Conservation (phyloP, 2,888 invertebrate genomes). For the Cephus rjabovi region DNA sequence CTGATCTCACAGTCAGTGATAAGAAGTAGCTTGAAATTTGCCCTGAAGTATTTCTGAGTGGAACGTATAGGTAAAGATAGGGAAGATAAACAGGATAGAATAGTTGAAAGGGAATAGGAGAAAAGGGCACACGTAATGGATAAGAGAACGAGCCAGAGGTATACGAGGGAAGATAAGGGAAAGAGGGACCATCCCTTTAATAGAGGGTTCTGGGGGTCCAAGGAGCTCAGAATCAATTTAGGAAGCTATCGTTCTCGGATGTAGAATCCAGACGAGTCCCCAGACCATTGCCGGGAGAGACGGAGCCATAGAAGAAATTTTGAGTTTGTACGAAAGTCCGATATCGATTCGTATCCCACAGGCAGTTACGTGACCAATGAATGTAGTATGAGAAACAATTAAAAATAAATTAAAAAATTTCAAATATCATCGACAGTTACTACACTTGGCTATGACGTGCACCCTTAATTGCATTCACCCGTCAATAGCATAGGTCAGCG, state of each 20-base stretch:
- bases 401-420: background rate
- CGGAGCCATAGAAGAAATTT: background rate
- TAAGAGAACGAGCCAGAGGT: slow-evolving; percentile 44
- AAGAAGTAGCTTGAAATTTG: background rate
- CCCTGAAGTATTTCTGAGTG: background rate
- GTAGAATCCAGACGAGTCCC: background rate
- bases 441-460: background rate
- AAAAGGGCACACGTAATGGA: slow-evolving; percentile 39
- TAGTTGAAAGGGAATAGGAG: slow-evolving; percentile 17
- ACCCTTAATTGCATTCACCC: background rate
- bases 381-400: too few species aligned
- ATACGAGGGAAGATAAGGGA: slow-evolving; percentile 52
- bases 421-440: background rate
- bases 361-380: background rate
- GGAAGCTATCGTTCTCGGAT: slow-evolving; percentile 35
- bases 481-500: background rate
- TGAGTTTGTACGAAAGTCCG: background rate
- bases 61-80: slow-evolving; percentile 19
- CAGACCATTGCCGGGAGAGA: background rate
- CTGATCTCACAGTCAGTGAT: background rate
- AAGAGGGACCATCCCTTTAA: slow-evolving; percentile 24
- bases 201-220: slow-evolving; percentile 16
- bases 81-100: slow-evolving; percentile 27
- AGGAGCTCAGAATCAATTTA: slow-evolving; percentile 59
- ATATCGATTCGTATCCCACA: background rate